phyloP scores from a whole-genome alignment of 2,888 invertebrate species.

The Campoplex capitator region DNA sequence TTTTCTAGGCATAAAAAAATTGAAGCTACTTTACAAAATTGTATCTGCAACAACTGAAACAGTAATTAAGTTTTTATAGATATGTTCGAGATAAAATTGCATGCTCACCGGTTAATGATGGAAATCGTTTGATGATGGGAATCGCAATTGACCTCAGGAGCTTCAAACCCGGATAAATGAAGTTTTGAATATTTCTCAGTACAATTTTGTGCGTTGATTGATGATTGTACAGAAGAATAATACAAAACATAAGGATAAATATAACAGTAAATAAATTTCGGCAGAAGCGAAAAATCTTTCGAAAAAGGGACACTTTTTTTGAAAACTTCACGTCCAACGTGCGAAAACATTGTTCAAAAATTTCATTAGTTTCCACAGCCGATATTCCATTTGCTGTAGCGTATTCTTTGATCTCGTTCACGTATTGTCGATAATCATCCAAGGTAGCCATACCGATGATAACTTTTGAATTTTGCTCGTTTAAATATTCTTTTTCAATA shows the following conservation, averaged over 20 bases:
- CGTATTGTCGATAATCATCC: conserved; percentile 85
- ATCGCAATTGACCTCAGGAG: conserved; percentile 90
- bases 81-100: background rate
- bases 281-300: conserved; percentile 56
- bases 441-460: conserved; percentile 57
- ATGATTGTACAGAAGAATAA: conserved; percentile 86
- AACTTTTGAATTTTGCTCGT: background rate
- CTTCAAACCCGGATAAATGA: conserved; percentile 93
- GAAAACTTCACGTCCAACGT: conserved; percentile 81
- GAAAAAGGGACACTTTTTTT: conserved; percentile 62
- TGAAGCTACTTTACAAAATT: too few species aligned
- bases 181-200: conserved; percentile 91
- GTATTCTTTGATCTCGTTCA: conserved; percentile 87
- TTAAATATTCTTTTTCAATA: background rate
- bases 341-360: conserved; percentile 87
- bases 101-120: conserved; percentile 89
- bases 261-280: conserved; percentile 76
- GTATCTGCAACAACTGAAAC: background rate
- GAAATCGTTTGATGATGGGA: conserved; percentile 91
- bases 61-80: background rate
- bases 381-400: conserved; percentile 87
- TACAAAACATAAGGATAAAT: conserved; percentile 83
- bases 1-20: background rate
- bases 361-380: conserved; percentile 88
- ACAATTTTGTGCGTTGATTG: conserved; percentile 89